These are phyloP conservation scores for Naja naja DNA, from an alignment of 2,113 vertebrate genomes.

Conservation along the genomic window DNA sequence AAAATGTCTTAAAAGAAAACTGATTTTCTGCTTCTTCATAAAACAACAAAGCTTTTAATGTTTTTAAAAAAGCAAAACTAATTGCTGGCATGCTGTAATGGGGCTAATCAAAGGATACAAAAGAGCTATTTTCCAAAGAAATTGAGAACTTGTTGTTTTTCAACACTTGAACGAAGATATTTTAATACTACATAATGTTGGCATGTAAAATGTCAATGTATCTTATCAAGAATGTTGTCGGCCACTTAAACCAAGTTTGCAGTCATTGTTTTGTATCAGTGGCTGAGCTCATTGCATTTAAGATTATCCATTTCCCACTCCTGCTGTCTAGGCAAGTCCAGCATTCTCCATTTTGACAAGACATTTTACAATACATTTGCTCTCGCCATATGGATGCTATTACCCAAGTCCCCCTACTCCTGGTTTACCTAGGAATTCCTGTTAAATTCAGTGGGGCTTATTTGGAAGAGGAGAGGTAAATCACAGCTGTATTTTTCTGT, in stretches of 20 bases:
- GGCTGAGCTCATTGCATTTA: background rate
- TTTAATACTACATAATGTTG: background rate
- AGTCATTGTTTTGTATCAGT: background rate
- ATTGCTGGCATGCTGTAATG: background rate
- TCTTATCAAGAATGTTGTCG: background rate
- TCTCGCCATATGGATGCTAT: background rate
- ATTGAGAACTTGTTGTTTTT: background rate
- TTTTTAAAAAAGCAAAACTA: background rate
- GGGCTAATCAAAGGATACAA: background rate
- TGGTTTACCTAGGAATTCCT: background rate
- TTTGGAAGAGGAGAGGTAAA: background rate
- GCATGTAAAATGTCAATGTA: background rate
- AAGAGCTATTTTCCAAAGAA: background rate
- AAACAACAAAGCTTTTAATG: conserved; percentile 13
- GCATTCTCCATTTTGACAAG: background rate
- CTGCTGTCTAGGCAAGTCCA: background rate
- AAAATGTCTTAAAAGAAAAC: conserved; percentile 35
- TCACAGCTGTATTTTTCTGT: background rate
- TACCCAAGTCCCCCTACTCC: background rate
- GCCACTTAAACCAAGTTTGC: background rate
- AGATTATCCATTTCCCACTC: background rate
- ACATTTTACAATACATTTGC: background rate
- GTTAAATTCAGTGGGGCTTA: background rate
- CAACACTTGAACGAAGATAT: background rate
- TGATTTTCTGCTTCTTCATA: conserved; percentile 34